Evolutionary conservation across 1,140 invertebrate genomes (phyloP).

Genomic region (Rhyzopertha dominica): DNA sequence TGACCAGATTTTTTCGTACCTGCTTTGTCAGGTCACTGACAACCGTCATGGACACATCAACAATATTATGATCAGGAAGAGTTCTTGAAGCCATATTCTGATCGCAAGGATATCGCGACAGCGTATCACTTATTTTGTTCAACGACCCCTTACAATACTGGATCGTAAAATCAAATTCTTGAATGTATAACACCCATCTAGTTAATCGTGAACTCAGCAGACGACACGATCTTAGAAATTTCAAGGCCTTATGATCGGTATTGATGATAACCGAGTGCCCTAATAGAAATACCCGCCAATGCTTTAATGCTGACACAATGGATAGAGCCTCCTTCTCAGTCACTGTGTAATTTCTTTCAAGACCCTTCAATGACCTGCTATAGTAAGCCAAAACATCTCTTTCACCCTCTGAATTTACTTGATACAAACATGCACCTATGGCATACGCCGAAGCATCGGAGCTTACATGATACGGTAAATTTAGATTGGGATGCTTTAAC

Average conservation of each 20-base stretch:
- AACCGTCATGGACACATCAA: no score
- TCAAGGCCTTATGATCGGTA: slow-evolving; percentile 48
- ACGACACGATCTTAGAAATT: slow-evolving; percentile 42
- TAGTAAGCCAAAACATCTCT: not conserved
- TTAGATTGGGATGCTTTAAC: slow-evolving; percentile 1
- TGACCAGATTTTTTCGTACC: no score
- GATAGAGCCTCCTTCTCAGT: slow-evolving; percentile 30
- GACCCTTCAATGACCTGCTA: not conserved
- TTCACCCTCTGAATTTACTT: not conserved
- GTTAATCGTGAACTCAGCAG: slow-evolving; percentile 23
- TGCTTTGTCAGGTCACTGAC: no score
- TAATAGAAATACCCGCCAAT: slow-evolving; percentile 6
- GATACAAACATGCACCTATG: slow-evolving; percentile 4
- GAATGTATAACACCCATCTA: slow-evolving; percentile 4
- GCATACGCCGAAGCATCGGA: slow-evolving; percentile 1
- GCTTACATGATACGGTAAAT: not conserved
- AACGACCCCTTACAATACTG: slow-evolving; percentile 5
- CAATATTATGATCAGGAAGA: no score
- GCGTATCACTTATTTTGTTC: slow-evolving; percentile 3
- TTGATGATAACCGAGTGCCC: slow-evolving; percentile 23
- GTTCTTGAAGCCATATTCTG: not conserved
- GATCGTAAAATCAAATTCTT: slow-evolving; percentile 4
- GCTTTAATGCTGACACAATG: slow-evolving; percentile 5
- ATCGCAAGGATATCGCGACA: slow-evolving; percentile 6
- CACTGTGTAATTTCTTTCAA: slow-evolving; percentile 1